phyloP scores from a whole-genome alignment of 1,140 invertebrate species.

The Drosophila carrolli region DNA sequence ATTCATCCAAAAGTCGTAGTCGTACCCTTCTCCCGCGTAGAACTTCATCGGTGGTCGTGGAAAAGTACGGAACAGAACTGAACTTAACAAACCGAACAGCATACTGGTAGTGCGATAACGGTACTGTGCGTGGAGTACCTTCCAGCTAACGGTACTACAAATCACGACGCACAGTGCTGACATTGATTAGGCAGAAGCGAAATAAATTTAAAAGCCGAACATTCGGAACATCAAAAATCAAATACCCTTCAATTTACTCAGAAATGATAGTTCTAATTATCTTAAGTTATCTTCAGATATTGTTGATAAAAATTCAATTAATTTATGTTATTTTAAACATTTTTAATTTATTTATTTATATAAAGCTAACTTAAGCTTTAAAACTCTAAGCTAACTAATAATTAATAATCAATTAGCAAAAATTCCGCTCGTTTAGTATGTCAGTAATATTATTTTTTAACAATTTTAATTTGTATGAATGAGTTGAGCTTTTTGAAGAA shows the following conservation, averaged over 20 bases:
- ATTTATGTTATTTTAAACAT: too few species aligned
- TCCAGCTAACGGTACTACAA: conserved; percentile 40
- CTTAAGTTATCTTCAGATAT: too few species aligned
- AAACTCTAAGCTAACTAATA: too few species aligned
- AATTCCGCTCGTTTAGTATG: too few species aligned
- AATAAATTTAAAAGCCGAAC: conserved; percentile 12
- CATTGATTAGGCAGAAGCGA: conserved; percentile 40
- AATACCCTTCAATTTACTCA: background rate
- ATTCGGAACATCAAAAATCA: background rate
- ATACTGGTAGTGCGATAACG: conserved; percentile 56
- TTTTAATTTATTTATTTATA: too few species aligned
- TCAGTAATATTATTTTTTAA: too few species aligned
- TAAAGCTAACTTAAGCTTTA: too few species aligned
- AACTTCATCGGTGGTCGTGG: conserved; percentile 44
- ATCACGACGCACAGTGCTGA: conserved; percentile 54
- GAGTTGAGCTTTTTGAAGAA: too few species aligned
- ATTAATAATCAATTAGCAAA: too few species aligned
- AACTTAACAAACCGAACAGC: conserved; percentile 33
- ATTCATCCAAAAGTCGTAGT: background rate
- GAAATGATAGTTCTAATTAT: too few species aligned
- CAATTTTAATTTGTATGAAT: too few species aligned
- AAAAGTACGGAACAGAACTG: conserved; percentile 58
- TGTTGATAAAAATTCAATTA: too few species aligned
- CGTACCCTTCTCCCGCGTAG: conserved; percentile 29
- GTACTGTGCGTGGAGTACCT: conserved; percentile 69